Base-by-base conservation (phyloP, 2,888 invertebrate genomes). In the Drosophila diplacantha region DNA sequence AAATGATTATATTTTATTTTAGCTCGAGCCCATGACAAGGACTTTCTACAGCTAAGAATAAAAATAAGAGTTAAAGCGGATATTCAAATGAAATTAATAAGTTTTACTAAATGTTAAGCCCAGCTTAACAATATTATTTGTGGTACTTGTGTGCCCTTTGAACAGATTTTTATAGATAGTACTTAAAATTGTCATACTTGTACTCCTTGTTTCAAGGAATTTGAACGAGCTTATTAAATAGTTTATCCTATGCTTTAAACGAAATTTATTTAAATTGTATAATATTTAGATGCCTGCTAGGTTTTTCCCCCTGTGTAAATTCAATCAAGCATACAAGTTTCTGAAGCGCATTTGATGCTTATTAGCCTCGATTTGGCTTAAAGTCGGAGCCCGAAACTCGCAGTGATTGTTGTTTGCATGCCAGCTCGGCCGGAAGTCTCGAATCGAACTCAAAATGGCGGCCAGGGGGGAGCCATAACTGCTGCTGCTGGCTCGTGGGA, bases 1-100 rank as follows among this genome's bases (percentile, higher is more conserved):
- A 80, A 80, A 84, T 82, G 82, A 77, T 82, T 66, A 82, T 77
- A 81, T 68, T 73, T 69, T 54, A 70, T 57, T 79, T 43, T 35
- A 32, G 39, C 49, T 29, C 43, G n/a, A 31, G 34, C 35, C 24
- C 16, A 7, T 8, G 16, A 12, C 59, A 37, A 16, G 39, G 9
- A n/a, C 41, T 39, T 5, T 5, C n/a, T 9, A 9, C 1, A 18
- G 20, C 20, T 20, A 14, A 3, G 7, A 22, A 22, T 20, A 14
- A 41, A 41, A 24, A 9, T 5, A 24, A 5, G 14, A 24, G 7
- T 38, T 24, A 1, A 2, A 22, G 8, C n/a, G 8, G 2, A 5
- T 39, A n/a, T 39, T n/a, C 2, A 3, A 7, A 14, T 11, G 4
- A 1, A 20, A 20, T 12, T 9, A 11, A 11, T 3, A 20, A 20